Conservation (phyloP, 2,113 vertebrate genomes). For the Eulemur macaco region DNA sequence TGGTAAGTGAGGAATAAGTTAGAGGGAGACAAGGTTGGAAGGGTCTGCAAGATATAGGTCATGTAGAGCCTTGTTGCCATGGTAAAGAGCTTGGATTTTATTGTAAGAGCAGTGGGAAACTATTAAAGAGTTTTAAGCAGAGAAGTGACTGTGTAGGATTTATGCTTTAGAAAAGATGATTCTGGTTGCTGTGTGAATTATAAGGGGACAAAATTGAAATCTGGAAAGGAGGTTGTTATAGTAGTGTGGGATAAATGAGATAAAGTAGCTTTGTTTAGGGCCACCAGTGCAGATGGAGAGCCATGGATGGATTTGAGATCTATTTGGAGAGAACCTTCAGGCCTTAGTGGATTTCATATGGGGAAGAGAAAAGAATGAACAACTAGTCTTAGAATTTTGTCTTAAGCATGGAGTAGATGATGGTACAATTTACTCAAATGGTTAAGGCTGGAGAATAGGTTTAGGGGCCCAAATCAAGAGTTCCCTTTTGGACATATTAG, state of each 20-base stretch:
- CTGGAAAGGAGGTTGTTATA: not conserved
- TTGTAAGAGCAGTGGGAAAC: not conserved
- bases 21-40: not conserved
- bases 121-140: not conserved
- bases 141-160: not conserved
- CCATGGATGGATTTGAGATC: not conserved
- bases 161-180: not conserved
- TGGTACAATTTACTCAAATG: not conserved
- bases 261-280: not conserved
- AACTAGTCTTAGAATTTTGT: not conserved
- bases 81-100: constrained; percentile 6
- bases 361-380: not conserved
- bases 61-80: constrained; percentile 16
- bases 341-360: not conserved
- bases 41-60: constrained; percentile 27
- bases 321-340: not conserved
- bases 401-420: not conserved
- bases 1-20: not conserved
- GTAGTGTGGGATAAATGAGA: not conserved
- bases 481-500: not conserved
- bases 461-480: not conserved
- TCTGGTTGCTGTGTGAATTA: not conserved
- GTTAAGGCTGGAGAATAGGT: not conserved
- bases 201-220: not conserved
- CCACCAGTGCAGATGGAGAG: not conserved